These are phyloP conservation scores for Drosophila funebris DNA, from an alignment of 1,140 invertebrate genomes.

Conservation along the genomic window DNA sequence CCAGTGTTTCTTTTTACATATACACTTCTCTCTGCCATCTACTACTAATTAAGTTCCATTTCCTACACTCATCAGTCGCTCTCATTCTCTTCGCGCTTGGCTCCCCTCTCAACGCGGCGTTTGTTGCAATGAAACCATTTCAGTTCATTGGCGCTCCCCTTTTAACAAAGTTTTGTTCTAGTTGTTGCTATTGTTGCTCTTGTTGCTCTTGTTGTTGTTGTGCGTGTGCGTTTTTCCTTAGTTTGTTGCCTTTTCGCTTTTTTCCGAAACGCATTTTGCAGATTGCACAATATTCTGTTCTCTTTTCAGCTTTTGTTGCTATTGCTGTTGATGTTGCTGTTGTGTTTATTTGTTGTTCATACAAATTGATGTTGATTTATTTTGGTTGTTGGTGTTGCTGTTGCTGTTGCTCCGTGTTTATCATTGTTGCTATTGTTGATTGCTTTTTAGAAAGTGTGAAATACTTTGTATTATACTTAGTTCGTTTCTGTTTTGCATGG, in stretches of 20 bases:
- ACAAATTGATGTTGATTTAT: slow-evolving; percentile 76
- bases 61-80: slow-evolving; percentile 40
- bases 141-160: slow-evolving; percentile 69
- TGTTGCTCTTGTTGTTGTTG: slow-evolving; percentile 26
- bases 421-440: slow-evolving; percentile 55
- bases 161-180: slow-evolving; percentile 34
- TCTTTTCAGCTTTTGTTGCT: slow-evolving; percentile 41
- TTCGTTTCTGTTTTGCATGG: slow-evolving; percentile 20
- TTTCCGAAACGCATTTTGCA: slow-evolving; percentile 63
- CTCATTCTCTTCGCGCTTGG: neutral
- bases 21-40: neutral
- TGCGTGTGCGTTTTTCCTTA: slow-evolving; percentile 5
- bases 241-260: slow-evolving; percentile 29
- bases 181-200: too few relatives aligned
- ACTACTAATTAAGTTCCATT: slow-evolving; percentile 72
- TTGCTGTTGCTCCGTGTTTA: slow-evolving; percentile 15
- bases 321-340: slow-evolving; percentile 39
- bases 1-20: too few relatives aligned
- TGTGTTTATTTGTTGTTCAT: slow-evolving; percentile 45
- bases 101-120: neutral
- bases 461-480: slow-evolving; percentile 41
- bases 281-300: slow-evolving; percentile 72
- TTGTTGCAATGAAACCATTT: slow-evolving; percentile 64
- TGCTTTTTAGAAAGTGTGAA: slow-evolving; percentile 76
- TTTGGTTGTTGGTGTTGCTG: slow-evolving; percentile 44